Evolutionary conservation across 2,113 vertebrate species (phyloP), one percentile per base, ranked within the genome.

Genomic region (Cepphus grylle): DNA sequence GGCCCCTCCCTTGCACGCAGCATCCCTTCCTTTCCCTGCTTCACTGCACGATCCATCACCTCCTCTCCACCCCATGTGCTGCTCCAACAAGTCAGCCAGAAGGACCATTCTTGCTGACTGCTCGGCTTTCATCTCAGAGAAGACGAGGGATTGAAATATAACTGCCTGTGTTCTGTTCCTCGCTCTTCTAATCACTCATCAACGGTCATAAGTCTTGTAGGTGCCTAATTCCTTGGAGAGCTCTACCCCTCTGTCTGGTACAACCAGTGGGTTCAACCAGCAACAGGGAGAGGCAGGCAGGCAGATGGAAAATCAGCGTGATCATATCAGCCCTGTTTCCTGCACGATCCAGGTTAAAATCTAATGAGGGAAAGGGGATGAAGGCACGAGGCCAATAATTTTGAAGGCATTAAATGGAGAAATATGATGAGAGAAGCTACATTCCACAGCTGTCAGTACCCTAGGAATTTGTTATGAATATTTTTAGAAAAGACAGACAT

Each of bases 401-500:
- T 18, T 56, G 26, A 86, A 84, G 67, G 63, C 36, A 90, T 90
- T 81, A 67, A 58, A 43, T 26, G 38, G 69, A 93, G 86, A 76
- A 90, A 87, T 49, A 55, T 4, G 58, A 80, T 67, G 86, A 93
- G 79, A 77, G 93, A 84, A 94, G 73, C 79, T 53, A 40, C 86
- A 90, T 93, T 90, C 95, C 90, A 67, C 69, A 93, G 90, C 82
- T 77, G 43, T 78, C 85, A 78, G 49, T 76, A 58, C 81, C 53
- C 45, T n/a, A 76, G 82, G 93, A 94, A 90, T 94, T 90, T 56
- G 58, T 50, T 71, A 49, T 62, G 86, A 88, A 86, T 94, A 83
- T 93, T 93, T 93, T 81, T 63, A 81, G 90, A 49, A 56, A 85
- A 94, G 83, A 59, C 82, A 77, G 93, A 90, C 82, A 72, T 53